Evolutionary conservation across 2,113 vertebrate species (phyloP).

Genomic region (Opisthocomus hoazin): DNA sequence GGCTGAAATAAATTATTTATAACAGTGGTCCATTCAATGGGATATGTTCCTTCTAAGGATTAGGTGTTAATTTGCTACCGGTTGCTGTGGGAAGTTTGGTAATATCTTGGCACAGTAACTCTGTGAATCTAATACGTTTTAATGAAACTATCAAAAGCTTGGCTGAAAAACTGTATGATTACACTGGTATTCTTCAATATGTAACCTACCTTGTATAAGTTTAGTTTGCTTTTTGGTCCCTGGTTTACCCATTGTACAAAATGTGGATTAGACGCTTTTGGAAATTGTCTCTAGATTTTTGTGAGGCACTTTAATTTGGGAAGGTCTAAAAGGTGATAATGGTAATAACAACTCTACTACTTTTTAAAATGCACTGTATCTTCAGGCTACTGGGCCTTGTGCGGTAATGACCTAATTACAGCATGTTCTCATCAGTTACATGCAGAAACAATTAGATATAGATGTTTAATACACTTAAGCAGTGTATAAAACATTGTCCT

Average conservation of each 20-base stretch:
- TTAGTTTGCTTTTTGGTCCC: neutral
- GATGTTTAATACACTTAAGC: neutral
- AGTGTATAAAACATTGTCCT: neutral
- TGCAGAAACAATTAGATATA: neutral
- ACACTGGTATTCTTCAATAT: neutral
- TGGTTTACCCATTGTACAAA: accelerated
- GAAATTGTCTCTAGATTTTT: neutral
- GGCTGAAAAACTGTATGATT: neutral
- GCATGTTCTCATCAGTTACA: neutral
- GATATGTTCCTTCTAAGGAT: neutral
- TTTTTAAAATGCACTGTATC: neutral
- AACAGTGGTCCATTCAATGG: neutral
- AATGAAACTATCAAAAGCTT: neutral
- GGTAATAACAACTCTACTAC: neutral
- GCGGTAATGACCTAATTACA: neutral
- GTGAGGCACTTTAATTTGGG: neutral
- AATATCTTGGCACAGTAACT: neutral
- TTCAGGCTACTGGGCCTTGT: neutral
- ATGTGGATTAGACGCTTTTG: neutral
- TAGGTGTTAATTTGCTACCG: neutral
- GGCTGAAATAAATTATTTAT: neutral
- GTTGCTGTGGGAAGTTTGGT: neutral
- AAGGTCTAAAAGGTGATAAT: neutral
- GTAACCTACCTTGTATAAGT: neutral
- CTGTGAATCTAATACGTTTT: neutral